A percentile compares a stretch with the other conserved stretches of the same genome.
Evolutionary conservation across 2,888 invertebrate species (phyloP).

Genomic region (Phania funesta): DNA sequence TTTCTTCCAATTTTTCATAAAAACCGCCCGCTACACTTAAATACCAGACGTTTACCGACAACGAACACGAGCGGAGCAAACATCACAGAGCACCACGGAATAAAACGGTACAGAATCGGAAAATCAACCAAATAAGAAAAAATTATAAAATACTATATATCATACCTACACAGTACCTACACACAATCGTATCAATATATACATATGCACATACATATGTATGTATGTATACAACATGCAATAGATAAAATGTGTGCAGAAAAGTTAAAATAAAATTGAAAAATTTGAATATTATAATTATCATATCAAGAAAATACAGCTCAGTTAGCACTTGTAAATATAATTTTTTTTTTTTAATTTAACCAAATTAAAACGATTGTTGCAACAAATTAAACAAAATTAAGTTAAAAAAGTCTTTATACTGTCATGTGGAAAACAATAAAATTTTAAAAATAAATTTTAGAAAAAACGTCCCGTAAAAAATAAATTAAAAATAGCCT

Average conservation of each 20-base stretch:
- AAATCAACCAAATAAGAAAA: constrained; percentile 52
- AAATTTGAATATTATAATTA: constrained; percentile 19
- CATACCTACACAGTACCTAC: neutral
- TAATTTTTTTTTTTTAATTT: constrained; percentile 9
- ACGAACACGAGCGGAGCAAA: constrained; percentile 56
- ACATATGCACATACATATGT: neutral
- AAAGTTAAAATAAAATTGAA: constrained; percentile 9
- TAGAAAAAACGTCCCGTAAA: constrained; percentile 53
- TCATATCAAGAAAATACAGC: neutral
- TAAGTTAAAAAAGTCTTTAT: neutral
- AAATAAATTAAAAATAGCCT: constrained; percentile 60
- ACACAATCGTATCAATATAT: neutral
- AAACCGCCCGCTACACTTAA: constrained; percentile 56
- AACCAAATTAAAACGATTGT: neutral
- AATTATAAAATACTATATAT: constrained; percentile 27
- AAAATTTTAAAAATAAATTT: constrained; percentile 57
- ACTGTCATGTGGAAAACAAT: constrained; percentile 47
- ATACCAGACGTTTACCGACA: constrained; percentile 59
- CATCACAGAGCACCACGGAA: neutral
- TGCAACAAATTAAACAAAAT: neutral
- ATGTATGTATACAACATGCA: neutral
- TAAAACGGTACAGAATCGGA: constrained; percentile 8
- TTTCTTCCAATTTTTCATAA: constrained; percentile 55
- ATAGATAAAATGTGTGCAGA: constrained; percentile 4
- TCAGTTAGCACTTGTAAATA: neutral